Conservation (phyloP, 2,113 vertebrate species). For the Hippopotamus amphibius region DNA sequence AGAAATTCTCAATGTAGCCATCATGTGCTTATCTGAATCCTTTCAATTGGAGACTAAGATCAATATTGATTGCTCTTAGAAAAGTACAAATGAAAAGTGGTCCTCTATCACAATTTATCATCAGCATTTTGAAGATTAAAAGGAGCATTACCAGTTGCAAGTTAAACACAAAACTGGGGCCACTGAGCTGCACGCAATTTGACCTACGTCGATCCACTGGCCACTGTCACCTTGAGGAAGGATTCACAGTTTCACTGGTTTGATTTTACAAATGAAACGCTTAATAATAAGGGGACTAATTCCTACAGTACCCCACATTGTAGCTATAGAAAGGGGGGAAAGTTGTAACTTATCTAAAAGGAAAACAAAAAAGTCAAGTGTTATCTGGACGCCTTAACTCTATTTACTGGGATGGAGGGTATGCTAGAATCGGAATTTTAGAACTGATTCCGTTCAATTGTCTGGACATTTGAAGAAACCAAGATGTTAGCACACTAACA, state of each 20-base stretch:
- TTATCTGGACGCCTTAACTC: neutral
- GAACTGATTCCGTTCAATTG: neutral
- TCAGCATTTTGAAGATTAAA: constrained; percentile 13
- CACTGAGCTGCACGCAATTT: neutral
- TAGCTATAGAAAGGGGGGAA: neutral
- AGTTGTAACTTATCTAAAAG: constrained; percentile 7
- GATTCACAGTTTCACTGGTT: neutral
- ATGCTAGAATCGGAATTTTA: constrained; percentile 10
- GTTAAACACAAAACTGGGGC: neutral
- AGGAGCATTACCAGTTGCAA: neutral
- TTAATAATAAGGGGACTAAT: neutral
- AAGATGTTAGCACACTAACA: neutral
- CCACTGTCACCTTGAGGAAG: neutral
- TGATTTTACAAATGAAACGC: constrained; percentile 37
- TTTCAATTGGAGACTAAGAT: neutral
- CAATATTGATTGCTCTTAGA: neutral
- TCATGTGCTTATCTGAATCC: neutral
- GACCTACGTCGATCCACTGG: neutral
- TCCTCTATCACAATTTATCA: constrained; percentile 9
- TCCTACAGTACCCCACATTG: neutral
- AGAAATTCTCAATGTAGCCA: neutral
- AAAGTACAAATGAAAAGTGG: constrained; percentile 43
- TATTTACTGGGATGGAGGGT: constrained; percentile 5
- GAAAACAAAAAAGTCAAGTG: neutral
- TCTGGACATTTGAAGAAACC: constrained; percentile 15